A percentile compares a stretch with the other conserved stretches of the same genome.
These are phyloP conservation scores for Palaemon carinicauda DNA, from an alignment of 1,140 invertebrate species.

Conservation along the genomic window DNA sequence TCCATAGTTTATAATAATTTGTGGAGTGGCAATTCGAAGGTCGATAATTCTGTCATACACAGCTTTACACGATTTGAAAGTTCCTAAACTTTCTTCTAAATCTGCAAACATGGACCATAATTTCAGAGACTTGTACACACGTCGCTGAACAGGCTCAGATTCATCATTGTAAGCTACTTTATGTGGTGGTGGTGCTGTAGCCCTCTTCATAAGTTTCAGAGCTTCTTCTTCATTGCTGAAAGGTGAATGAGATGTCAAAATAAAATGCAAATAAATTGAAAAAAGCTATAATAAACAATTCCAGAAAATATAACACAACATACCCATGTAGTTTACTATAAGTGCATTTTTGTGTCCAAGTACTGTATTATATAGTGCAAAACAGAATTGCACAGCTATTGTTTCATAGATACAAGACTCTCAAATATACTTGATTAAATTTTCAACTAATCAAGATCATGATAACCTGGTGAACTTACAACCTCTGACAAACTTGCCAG, in stretches of 20 bases:
- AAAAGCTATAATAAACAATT: too few relatives aligned
- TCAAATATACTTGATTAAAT: too few relatives aligned
- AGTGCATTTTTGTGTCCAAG: too few relatives aligned
- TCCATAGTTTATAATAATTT: conserved; percentile 99
- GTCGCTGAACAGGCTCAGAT: conserved; percentile 93
- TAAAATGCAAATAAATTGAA: too few relatives aligned
- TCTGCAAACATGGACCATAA: conserved; percentile 99
- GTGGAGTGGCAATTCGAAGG: conserved; percentile 97
- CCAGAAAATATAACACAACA: neutral
- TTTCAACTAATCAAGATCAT: too few relatives aligned
- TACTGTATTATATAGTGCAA: too few relatives aligned
- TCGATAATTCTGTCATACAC: conserved; percentile 99
- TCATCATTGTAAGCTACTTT: conserved; percentile 97
- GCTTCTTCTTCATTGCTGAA: conserved; percentile 81
- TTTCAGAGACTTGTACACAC: conserved; percentile 96
- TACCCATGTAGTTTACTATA: neutral
- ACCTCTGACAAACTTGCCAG: too few relatives aligned
- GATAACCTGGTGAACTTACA: too few relatives aligned
- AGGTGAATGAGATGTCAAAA: neutral
- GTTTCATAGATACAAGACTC: too few relatives aligned
- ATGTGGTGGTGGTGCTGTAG: conserved; percentile 88
- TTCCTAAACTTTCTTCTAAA: conserved; percentile 98
- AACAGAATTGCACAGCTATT: too few relatives aligned
- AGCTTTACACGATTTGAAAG: conserved; percentile 95
- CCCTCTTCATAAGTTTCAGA: conserved; percentile 89